Conservation (phyloP, 2,888 invertebrate species). For the Pemphredon lugubris region DNA sequence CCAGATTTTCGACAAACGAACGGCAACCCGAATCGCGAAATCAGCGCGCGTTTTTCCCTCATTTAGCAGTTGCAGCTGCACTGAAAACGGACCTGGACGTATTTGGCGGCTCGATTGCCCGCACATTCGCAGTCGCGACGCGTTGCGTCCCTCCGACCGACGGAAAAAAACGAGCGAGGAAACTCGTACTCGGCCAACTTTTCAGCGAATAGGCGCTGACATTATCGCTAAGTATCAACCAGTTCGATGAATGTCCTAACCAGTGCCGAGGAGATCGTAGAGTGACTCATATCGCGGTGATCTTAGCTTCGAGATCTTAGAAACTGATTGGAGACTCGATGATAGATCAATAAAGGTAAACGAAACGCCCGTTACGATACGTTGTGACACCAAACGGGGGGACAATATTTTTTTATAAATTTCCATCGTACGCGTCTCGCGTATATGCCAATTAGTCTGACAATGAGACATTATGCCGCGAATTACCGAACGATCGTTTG, state of each 20-base stretch:
- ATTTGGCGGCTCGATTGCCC: conserved; percentile 41
- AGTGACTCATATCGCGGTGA: conserved; percentile 45
- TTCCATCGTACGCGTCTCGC: too few relatives aligned
- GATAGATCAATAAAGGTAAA: conserved; percentile 46
- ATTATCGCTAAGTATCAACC: conserved; percentile 39
- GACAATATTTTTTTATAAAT: too few relatives aligned
- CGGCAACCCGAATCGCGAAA: conserved; percentile 9
- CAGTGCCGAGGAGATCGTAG: conserved; percentile 22
- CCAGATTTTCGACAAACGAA: conserved; percentile 13
- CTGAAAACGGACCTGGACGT: conserved; percentile 48
- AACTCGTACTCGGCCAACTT: conserved; percentile 47
- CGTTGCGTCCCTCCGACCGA: conserved; percentile 26
- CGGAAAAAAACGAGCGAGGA: conserved; percentile 33
- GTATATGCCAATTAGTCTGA: too few relatives aligned
- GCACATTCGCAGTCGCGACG: conserved; percentile 31
- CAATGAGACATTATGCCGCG: too few relatives aligned
- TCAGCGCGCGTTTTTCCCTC: conserved; percentile 30
- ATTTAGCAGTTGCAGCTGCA: conserved; percentile 46
- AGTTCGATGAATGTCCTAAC: conserved; percentile 44
- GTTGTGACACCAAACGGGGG: too few relatives aligned
- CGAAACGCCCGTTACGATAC: too few relatives aligned
- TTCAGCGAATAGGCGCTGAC: conserved; percentile 36
- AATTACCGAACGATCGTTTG: too few relatives aligned
- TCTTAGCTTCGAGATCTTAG: conserved; percentile 25
- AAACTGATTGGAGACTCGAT: conserved; percentile 28